Base-by-base conservation (phyloP, 1,140 invertebrate genomes). In the Temnothorax nylanderi region DNA sequence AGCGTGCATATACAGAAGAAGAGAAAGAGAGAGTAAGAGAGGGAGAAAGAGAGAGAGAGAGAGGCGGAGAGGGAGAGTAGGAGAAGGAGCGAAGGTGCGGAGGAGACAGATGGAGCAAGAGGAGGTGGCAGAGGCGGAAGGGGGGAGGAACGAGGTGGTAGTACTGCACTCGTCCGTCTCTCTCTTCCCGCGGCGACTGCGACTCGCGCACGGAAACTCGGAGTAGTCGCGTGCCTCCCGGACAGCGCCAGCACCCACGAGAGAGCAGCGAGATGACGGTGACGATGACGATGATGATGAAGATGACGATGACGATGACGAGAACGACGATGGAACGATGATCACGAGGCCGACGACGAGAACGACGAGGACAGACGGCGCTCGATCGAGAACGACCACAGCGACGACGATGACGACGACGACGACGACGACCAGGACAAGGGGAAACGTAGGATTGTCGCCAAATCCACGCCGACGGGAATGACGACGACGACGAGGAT, bases 201-300 rank as follows among this genome's bases (percentile, higher is more conserved):
- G 58, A 77, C 56, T 89, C 75, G 86, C 74, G 75, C 88, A 89
- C 88, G 51, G 56, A 89, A 65, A 89, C 77, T 88, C 69, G 51
- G 67, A 51, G 69, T 51, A 85, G 88, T 78, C 85, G 85, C 89
- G 89, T 88, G 89, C 80, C 51, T 69, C 26, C 13, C 13, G 21
- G 34, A 37, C 21, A 51, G 13, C 26, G 60, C 18, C 62, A 80
- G n/a, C 58, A 86, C 88, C 85, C 72, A 82, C 34, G 54, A 82
- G 54, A 82, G 26, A 64, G 26, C 56, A 69, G 80, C 54, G 56
- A 76, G 84, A 58, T n/a, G 37, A 69, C 16, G 47, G 0, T 26
- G 26, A 62, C n/a, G 80, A 49, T 13, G 47, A 13, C 37, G 82
- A 64, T 49, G 60, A 88, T 1, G 49, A 26, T 10, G 41, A 85